These are phyloP conservation scores for Aphelenchoides fujianensis DNA, from an alignment of 1,140 invertebrate genomes.

Conservation along the genomic window DNA sequence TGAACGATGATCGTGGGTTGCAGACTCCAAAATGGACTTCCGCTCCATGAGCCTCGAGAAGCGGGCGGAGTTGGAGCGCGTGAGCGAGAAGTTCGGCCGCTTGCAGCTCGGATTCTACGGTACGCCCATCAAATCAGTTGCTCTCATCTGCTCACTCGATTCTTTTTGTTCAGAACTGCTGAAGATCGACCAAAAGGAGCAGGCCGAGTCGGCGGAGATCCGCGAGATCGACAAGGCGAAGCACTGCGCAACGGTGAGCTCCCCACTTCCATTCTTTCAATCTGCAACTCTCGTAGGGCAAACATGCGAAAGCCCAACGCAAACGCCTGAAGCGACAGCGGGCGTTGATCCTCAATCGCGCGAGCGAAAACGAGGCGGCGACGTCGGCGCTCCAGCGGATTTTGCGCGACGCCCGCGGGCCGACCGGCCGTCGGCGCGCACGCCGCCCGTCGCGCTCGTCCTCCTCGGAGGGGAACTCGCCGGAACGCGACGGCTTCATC, in stretches of 20 bases:
- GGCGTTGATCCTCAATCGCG: constrained; percentile 41
- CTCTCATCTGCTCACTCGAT: no score
- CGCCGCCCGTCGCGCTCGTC: not conserved
- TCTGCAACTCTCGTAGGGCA: constrained; percentile 45
- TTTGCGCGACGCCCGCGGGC: constrained; percentile 25
- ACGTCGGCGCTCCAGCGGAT: constrained; percentile 53
- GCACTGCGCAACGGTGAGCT: constrained; percentile 49
- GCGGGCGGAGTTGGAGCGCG: constrained; percentile 41
- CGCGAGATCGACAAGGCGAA: constrained; percentile 58
- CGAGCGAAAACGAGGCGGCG: constrained; percentile 55
- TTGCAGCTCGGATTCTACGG: not conserved
- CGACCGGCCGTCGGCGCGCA: not conserved
- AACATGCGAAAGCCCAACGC: constrained; percentile 56
- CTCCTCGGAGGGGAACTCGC: not conserved
- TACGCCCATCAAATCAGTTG: not conserved
- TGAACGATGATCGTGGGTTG: no score
- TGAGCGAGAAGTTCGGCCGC: constrained; percentile 39
- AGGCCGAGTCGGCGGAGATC: constrained; percentile 45
- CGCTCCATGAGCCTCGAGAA: no score
- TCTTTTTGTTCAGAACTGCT: constrained; percentile 33
- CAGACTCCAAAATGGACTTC: no score
- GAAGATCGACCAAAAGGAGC: constrained; percentile 48
- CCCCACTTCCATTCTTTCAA: constrained; percentile 41
- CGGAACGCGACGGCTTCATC: not conserved
- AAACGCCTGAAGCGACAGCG: constrained; percentile 45